These are phyloP conservation scores for Actenoides hombroni DNA, from an alignment of 2,113 vertebrate genomes.

Conservation along the genomic window DNA sequence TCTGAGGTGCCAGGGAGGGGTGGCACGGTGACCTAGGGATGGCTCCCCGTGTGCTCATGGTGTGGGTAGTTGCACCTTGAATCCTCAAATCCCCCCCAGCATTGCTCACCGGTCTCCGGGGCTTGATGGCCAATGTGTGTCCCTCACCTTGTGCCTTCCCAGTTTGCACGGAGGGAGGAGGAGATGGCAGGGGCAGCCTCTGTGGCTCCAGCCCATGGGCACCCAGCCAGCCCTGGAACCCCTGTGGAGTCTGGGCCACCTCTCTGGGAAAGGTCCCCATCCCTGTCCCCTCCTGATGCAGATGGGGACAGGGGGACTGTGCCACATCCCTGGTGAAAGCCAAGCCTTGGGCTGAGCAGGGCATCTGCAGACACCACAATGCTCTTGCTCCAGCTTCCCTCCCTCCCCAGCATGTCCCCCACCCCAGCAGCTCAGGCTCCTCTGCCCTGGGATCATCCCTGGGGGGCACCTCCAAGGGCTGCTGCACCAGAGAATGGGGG, in stretches of 20 bases:
- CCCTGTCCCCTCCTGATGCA: not conserved
- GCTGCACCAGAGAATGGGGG: accelerated
- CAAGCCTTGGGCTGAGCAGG: not conserved
- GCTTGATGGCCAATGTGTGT: too few species aligned
- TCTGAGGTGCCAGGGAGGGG: not conserved
- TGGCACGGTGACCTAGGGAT: accelerated
- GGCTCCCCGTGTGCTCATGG: accelerated
- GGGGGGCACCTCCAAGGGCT: accelerated
- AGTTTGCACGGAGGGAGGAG: accelerated
- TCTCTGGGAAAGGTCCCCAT: accelerated
- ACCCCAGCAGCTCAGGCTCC: not conserved
- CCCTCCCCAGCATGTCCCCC: not conserved
- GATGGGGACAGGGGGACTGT: not conserved
- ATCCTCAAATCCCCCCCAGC: not conserved
- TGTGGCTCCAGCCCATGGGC: not conserved
- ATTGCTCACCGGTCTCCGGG: too few species aligned
- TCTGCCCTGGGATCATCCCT: not conserved
- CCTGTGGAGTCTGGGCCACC: not conserved
- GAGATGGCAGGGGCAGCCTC: not conserved
- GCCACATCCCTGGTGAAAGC: accelerated
- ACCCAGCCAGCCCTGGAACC: not conserved
- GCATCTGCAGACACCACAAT: accelerated
- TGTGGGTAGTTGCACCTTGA: not conserved
- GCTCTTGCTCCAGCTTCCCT: accelerated
- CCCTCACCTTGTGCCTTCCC: not conserved